phyloP scores from a whole-genome alignment of 2,113 vertebrate species.

The Neofelis nebulosa region DNA sequence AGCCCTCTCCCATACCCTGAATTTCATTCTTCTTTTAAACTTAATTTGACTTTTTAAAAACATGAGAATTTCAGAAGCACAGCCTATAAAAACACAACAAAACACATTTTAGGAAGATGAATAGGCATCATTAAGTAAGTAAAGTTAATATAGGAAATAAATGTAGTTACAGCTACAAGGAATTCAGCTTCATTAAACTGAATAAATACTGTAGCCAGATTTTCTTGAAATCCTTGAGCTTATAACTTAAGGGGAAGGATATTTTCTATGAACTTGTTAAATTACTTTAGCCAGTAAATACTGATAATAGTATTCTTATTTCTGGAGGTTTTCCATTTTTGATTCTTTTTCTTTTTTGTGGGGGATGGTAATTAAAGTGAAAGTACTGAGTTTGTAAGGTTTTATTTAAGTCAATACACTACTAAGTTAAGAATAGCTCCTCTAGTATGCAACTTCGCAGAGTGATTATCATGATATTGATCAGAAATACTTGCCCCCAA shows the following conservation, averaged over 20 bases:
- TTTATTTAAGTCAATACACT: background rate
- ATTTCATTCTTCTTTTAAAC: conserved; percentile 48
- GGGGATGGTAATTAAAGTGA: background rate
- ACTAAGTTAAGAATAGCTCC: background rate
- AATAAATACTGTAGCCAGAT: conserved; percentile 57
- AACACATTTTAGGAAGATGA: conserved; percentile 66
- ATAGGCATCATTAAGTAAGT: conserved; percentile 69
- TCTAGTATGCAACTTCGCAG: background rate
- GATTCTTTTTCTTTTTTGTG: background rate
- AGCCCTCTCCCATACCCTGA: background rate
- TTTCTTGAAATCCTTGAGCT: conserved; percentile 53
- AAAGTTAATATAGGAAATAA: conserved; percentile 74
- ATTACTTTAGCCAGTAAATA: conserved; percentile 60
- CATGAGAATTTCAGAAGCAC: conserved; percentile 53
- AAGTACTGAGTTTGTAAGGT: background rate
- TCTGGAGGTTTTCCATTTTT: conserved; percentile 41
- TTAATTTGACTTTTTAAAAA: conserved; percentile 59
- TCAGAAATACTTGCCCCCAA: background rate
- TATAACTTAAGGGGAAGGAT: conserved; percentile 61
- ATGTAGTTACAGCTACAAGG: conserved; percentile 69
- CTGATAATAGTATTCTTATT: conserved; percentile 36
- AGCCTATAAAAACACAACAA: conserved; percentile 58
- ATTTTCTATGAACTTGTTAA: conserved; percentile 67
- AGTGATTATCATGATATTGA: background rate
- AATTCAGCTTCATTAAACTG: conserved; percentile 70